A percentile compares a stretch with the other conserved stretches of the same genome.
These are phyloP conservation scores for Rugalucina vietnamica DNA, from an alignment of 2,888 invertebrate genomes.

Conservation along the genomic window DNA sequence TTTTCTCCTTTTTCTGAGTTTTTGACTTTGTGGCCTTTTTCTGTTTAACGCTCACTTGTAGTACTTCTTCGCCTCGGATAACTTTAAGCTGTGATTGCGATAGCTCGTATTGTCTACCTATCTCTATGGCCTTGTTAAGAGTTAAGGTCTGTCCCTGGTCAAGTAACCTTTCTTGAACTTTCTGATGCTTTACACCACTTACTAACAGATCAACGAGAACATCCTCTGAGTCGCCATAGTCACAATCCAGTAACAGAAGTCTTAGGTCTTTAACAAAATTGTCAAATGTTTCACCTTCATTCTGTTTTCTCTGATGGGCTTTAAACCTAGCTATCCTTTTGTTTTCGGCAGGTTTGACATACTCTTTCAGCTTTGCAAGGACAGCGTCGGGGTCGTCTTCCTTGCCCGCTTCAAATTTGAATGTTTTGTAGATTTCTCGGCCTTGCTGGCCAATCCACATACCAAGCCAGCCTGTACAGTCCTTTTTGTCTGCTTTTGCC, in stretches of 20 bases:
- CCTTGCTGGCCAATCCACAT: slow-evolving; percentile 65
- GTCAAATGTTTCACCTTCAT: slow-evolving; percentile 56
- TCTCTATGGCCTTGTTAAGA: slow-evolving; percentile 41
- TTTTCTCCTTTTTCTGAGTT: background rate
- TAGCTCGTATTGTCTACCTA: slow-evolving; percentile 48
- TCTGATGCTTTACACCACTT: slow-evolving; percentile 34
- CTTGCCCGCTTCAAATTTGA: slow-evolving; percentile 43
- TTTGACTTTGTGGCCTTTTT: slow-evolving; percentile 2
- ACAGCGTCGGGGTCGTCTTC: slow-evolving; percentile 45
- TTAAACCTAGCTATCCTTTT: slow-evolving; percentile 56
- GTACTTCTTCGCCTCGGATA: slow-evolving; percentile 44
- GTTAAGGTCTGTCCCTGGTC: slow-evolving; percentile 46
- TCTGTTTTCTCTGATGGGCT: slow-evolving; percentile 51
- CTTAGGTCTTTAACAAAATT: slow-evolving; percentile 52
- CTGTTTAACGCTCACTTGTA: background rate
- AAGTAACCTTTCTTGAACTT: slow-evolving; percentile 46
- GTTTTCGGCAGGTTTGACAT: slow-evolving; percentile 44
- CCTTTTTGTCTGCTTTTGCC: slow-evolving; percentile 11
- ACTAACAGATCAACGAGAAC: slow-evolving; percentile 44
- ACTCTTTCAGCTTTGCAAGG: slow-evolving; percentile 43
- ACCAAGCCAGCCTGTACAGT: slow-evolving; percentile 38
- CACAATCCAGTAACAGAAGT: slow-evolving; percentile 57
- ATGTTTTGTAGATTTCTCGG: slow-evolving; percentile 61
- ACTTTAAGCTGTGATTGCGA: slow-evolving; percentile 47
- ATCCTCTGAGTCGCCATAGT: slow-evolving; percentile 48